Evolutionary conservation across 64 coral and sea anemone genomes (phyloP).

Genomic region (Trachythela sp.): DNA sequence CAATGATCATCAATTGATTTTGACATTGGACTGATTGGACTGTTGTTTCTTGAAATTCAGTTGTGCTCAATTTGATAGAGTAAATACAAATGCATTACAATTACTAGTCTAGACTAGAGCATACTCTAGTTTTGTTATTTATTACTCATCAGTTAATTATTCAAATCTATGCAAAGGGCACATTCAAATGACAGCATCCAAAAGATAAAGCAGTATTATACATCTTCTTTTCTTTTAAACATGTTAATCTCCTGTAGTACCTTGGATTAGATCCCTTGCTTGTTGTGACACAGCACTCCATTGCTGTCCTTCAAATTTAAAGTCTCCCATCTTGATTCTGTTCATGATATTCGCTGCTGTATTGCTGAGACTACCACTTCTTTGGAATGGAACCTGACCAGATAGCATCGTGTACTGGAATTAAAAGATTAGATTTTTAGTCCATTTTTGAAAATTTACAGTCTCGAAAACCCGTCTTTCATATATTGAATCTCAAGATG

Average conservation of each 20-base stretch:
- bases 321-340: conserved; percentile 83
- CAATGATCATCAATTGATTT: no score
- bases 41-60: no score
- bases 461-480: neutral
- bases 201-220: no score
- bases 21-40: no score
- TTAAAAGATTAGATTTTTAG: neutral
- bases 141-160: no score
- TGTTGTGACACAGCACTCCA: conserved; percentile 85
- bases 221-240: neutral
- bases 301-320: conserved; percentile 87
- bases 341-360: conserved; percentile 83
- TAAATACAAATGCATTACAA: no score
- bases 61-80: no score
- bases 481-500: no score
- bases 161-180: no score
- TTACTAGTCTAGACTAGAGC: no score
- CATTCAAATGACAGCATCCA: no score
- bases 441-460: neutral
- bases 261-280: conserved; percentile 89
- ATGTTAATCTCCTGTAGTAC: neutral
- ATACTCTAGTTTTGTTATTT: no score
- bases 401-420: conserved; percentile 98
- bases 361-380: conserved; percentile 77
- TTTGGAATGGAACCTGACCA: conserved; percentile 96